Evolutionary conservation across 2,888 invertebrate genomes (phyloP).

Genomic region (Aphidoletes aphidimyza): DNA sequence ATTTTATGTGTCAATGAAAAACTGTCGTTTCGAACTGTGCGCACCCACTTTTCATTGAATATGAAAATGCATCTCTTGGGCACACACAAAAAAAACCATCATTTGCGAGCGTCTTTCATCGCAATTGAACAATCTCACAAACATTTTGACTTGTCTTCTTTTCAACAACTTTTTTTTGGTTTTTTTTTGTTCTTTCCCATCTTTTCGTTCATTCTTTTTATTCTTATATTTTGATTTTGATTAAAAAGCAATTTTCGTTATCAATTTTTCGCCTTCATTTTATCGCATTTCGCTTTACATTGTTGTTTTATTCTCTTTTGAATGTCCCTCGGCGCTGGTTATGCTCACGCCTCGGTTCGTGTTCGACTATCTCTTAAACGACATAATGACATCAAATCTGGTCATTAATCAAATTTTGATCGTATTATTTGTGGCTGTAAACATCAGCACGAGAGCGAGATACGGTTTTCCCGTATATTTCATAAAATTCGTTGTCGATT

Average conservation of each 20-base stretch:
- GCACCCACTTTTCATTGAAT: neutral
- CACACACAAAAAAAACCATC: neutral
- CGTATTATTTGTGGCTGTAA: slow-evolving; percentile 43
- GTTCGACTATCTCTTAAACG: slow-evolving; percentile 52
- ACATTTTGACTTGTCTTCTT: slow-evolving; percentile 28
- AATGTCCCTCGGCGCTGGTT: neutral
- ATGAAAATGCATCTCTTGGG: neutral
- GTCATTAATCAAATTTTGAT: slow-evolving; percentile 53
- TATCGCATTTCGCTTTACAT: slow-evolving; percentile 23
- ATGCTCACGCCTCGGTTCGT: neutral
- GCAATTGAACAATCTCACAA: neutral
- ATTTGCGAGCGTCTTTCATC: neutral
- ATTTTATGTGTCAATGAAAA: slow-evolving; percentile 48
- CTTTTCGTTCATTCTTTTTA: neutral
- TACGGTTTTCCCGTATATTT: slow-evolving; percentile 9
- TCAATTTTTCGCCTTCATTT: slow-evolving; percentile 43
- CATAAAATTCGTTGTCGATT: neutral
- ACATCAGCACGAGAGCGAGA: neutral
- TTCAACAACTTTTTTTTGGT: neutral
- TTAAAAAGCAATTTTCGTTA: slow-evolving; percentile 53
- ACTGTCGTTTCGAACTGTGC: neutral
- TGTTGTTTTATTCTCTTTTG: neutral
- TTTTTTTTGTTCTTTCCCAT: neutral
- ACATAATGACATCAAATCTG: slow-evolving; percentile 54
- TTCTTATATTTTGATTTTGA: neutral